A percentile compares a stretch with the other conserved stretches of the same genome.
phyloP scores from a whole-genome alignment of 1,140 invertebrate genomes.

The Calliopsis andreniformis region DNA sequence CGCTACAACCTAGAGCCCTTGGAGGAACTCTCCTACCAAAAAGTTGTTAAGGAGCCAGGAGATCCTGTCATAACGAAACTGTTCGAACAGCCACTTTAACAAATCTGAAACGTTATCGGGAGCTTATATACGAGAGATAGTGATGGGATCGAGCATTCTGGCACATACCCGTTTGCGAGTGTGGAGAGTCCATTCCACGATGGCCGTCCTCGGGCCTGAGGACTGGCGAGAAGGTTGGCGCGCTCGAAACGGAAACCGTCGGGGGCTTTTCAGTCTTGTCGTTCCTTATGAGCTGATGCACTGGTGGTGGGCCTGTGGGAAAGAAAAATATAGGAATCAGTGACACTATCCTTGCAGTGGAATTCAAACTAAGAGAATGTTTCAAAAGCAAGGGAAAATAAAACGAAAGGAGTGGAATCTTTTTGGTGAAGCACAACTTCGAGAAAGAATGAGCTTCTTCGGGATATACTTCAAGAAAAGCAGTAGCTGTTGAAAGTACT shows the following conservation, averaged over 20 bases:
- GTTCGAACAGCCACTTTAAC: not conserved
- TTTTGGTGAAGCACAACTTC: too few species aligned
- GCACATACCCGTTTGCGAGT: slow-evolving; percentile 80
- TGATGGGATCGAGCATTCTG: not conserved
- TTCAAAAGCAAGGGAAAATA: too few species aligned
- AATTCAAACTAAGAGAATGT: too few species aligned
- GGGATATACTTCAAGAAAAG: too few species aligned
- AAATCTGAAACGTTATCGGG: slow-evolving; percentile 12
- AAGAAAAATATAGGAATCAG: slow-evolving; percentile 7
- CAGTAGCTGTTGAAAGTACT: too few species aligned
- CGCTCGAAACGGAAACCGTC: slow-evolving; percentile 79
- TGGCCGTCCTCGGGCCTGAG: slow-evolving; percentile 79
- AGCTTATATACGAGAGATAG: slow-evolving; percentile 11
- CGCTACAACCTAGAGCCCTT: too few species aligned
- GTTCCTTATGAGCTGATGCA: slow-evolving; percentile 81
- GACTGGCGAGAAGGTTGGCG: slow-evolving; percentile 79
- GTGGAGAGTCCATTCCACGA: slow-evolving; percentile 80
- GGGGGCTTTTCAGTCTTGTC: slow-evolving; percentile 82
- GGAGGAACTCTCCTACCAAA: not conserved
- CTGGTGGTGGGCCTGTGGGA: slow-evolving; percentile 77
- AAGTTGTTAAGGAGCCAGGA: not conserved
- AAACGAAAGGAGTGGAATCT: too few species aligned
- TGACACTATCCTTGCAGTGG: too few species aligned
- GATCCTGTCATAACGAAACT: not conserved
- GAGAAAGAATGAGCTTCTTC: too few species aligned